These are phyloP conservation scores for Drosophila tanythrix DNA, from an alignment of 2,888 invertebrate genomes.

Conservation along the genomic window DNA sequence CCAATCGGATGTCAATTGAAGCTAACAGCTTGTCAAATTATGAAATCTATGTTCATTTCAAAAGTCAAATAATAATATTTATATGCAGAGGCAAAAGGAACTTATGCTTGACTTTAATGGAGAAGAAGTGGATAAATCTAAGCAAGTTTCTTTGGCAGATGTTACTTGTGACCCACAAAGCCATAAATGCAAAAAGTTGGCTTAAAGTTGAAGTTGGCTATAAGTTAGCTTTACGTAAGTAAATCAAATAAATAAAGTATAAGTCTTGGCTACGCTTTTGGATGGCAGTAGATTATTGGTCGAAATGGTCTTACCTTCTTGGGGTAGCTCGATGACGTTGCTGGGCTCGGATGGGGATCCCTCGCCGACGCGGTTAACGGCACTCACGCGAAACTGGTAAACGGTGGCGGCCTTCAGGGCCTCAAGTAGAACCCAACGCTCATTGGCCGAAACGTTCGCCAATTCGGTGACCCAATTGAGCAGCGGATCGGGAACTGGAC, in stretches of 20 bases:
- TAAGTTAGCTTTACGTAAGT: background rate
- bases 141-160: background rate
- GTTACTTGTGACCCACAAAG: background rate
- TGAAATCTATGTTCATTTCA: too few relatives aligned
- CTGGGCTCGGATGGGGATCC: conserved; percentile 96
- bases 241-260: background rate
- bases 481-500: conserved; percentile 93
- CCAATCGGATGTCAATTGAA: background rate
- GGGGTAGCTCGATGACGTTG: conserved; percentile 95
- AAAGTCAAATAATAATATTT: background rate
- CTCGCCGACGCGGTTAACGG: conserved; percentile 97
- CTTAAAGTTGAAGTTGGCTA: background rate
- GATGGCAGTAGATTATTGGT: background rate
- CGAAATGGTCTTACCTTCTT: conserved; percentile 91
- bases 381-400: conserved; percentile 98
- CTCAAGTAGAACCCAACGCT: conserved; percentile 92
- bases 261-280: too few relatives aligned
- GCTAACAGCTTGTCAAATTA: background rate
- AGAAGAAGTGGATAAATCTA: background rate
- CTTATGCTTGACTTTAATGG: background rate
- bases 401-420: conserved; percentile 97
- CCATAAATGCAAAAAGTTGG: background rate
- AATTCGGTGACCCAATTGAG: conserved; percentile 95
- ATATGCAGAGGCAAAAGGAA: background rate
- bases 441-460: conserved; percentile 92